phyloP scores from a whole-genome alignment of 1,140 invertebrate genomes.

The Samia ricini region DNA sequence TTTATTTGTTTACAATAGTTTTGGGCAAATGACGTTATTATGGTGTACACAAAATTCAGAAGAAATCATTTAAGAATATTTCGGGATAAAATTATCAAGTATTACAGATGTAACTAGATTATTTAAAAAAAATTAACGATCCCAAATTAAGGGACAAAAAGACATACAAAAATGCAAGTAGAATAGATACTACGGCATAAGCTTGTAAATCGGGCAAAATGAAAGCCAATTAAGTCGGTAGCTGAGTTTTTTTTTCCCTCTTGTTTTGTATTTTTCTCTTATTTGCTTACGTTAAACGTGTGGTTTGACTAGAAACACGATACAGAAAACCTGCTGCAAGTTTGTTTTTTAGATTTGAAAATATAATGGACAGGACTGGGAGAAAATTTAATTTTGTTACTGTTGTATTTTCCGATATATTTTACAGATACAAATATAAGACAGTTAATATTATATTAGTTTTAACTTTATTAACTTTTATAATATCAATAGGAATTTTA shows the following conservation, averaged over 20 bases:
- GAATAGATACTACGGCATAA: not conserved
- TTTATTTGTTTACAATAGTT: no score
- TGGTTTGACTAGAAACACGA: not conserved
- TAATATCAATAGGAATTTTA: no score
- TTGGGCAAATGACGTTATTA: no score
- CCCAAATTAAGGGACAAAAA: not conserved
- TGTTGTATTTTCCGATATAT: no score
- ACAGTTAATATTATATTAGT: no score
- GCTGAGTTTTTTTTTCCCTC: not conserved
- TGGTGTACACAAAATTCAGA: no score
- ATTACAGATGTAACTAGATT: no score
- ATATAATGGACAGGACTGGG: not conserved
- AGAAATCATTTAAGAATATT: no score
- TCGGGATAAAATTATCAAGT: no score
- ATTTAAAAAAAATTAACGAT: not conserved
- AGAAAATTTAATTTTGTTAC: not conserved
- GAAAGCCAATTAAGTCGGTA: conserved; percentile 7
- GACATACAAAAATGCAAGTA: not conserved
- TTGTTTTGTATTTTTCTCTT: not conserved
- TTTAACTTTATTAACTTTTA: no score
- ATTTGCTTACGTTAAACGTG: conserved; percentile 6
- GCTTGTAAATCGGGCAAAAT: not conserved
- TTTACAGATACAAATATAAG: no score
- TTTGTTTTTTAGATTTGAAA: not conserved
- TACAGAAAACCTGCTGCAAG: not conserved